Conservation (phyloP, 2,797 vertebrate species). For the Myioborus miniatus region DNA sequence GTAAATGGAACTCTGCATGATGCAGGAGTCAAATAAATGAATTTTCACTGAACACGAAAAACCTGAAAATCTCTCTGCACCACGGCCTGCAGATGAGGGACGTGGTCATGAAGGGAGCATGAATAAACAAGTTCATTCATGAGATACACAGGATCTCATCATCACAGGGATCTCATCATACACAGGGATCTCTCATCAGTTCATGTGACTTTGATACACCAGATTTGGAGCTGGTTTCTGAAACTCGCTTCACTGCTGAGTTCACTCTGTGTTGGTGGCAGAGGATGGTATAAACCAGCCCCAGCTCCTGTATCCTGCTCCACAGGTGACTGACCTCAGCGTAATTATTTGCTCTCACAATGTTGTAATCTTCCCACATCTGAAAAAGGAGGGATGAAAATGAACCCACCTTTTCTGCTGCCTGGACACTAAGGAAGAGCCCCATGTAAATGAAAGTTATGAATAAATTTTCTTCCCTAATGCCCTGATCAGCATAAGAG, state of each 20-base stretch:
- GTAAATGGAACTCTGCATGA: background rate
- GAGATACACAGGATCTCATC: background rate
- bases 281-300: background rate
- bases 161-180: background rate
- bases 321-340: background rate
- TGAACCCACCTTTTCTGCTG: background rate
- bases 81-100: background rate
- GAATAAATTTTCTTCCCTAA: background rate
- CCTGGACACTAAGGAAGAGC: background rate
- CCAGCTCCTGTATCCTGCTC: background rate
- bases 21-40: background rate
- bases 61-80: background rate
- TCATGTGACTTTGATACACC: background rate
- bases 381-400: background rate
- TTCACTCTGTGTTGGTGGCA: background rate
- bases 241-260: background rate
- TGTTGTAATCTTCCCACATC: background rate
- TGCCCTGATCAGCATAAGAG: background rate
- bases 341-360: background rate
- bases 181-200: background rate
- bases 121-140: background rate
- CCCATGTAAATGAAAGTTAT: background rate
- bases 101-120: background rate
- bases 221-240: background rate
- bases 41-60: background rate